These are phyloP conservation scores for Megalops cyprinoides DNA, from an alignment of 2,797 vertebrate genomes.

Conservation along the genomic window DNA sequence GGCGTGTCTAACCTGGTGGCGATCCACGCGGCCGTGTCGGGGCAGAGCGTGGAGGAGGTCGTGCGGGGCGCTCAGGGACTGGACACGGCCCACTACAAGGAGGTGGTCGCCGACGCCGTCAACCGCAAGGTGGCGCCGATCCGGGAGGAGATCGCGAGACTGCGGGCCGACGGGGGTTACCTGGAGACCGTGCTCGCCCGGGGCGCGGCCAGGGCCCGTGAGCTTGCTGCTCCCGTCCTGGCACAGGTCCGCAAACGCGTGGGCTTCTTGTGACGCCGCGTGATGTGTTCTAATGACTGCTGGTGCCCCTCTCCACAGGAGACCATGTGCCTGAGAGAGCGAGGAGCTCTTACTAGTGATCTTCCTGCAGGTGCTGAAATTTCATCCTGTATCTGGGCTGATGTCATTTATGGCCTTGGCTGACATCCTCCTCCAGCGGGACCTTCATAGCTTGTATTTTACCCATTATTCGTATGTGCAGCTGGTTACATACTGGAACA, in stretches of 20 bases:
- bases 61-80: conserved; percentile 72
- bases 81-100: conserved; percentile 87
- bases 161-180: conserved; percentile 75
- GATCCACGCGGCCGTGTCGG: conserved; percentile 80
- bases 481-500: not conserved
- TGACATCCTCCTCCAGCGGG: too few relatives aligned
- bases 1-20: conserved; percentile 92
- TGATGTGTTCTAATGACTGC: too few relatives aligned
- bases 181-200: conserved; percentile 77
- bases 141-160: conserved; percentile 78
- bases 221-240: conserved; percentile 81
- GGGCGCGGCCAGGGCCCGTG: conserved; percentile 75
- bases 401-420: too few relatives aligned
- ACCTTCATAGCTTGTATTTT: too few relatives aligned
- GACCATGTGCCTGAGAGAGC: too few relatives aligned
- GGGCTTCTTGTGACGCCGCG: conserved; percentile 82
- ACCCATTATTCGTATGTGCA: not conserved
- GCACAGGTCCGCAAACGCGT: conserved; percentile 79
- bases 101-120: conserved; percentile 82
- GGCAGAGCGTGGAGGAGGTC: conserved; percentile 75
- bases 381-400: too few relatives aligned
- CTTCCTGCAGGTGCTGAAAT: too few relatives aligned
- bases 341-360: too few relatives aligned
- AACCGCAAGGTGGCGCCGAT: conserved; percentile 85
- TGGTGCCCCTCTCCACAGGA: too few relatives aligned